Conservation (phyloP, 2,888 invertebrate genomes). For the Sceliomorpha sp. region DNA sequence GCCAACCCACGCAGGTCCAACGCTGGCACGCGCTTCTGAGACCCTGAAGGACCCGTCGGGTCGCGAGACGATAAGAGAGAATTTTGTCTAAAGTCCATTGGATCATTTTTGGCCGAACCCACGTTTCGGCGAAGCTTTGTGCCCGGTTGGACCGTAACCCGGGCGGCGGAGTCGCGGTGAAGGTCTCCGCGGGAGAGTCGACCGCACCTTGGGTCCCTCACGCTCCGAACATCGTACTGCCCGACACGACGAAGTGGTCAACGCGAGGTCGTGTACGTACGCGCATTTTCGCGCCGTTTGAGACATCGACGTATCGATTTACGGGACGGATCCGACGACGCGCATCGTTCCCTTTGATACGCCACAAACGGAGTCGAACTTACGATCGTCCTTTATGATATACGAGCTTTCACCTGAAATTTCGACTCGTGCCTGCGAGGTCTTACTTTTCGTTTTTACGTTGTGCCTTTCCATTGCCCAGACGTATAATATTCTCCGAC, state of each 20-base stretch:
- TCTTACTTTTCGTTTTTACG: conserved; percentile 66
- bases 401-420: conserved; percentile 7
- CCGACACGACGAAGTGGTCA: conserved; percentile 68
- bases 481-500: conserved; percentile 29
- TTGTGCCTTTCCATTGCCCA: conserved; percentile 73
- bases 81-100: conserved; percentile 30
- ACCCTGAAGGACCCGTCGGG: conserved; percentile 75
- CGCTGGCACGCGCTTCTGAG: conserved; percentile 95
- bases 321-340: conserved; percentile 10
- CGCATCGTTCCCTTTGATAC: conserved; percentile 63
- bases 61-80: conserved; percentile 4
- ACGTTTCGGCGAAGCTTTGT: conserved; percentile 7
- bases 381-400: conserved; percentile 16
- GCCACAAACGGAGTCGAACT: conserved; percentile 56
- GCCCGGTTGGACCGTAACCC: conserved; percentile 11
- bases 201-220: conserved; percentile 18
- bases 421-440: conserved; percentile 43
- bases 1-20: conserved; percentile 93
- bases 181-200: conserved; percentile 4
- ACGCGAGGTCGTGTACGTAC: conserved; percentile 64
- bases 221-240: conserved; percentile 66
- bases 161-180: conserved; percentile 19
- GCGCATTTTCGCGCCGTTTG: conserved; percentile 37
- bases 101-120: too few species aligned
- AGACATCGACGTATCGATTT: background rate